Conservation (phyloP, 2,113 vertebrate genomes). For the Nyctereutes procyonoides region DNA sequence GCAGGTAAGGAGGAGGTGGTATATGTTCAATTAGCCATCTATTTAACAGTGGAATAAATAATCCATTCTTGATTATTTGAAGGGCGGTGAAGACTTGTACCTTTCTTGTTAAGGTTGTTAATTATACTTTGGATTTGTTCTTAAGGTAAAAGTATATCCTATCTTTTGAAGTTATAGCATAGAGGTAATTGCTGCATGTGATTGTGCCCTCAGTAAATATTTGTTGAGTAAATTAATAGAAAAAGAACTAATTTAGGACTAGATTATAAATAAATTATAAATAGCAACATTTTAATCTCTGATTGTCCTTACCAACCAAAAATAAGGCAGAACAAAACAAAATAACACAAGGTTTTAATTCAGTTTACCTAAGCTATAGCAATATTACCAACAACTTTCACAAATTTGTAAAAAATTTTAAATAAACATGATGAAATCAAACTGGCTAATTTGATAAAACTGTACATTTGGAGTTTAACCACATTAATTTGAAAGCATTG, state of each 20-base stretch:
- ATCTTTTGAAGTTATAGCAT: neutral
- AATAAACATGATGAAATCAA: neutral
- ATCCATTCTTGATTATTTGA: constrained; percentile 63
- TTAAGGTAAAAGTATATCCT: neutral
- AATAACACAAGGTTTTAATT: neutral
- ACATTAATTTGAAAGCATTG: neutral
- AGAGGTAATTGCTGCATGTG: neutral
- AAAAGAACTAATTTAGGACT: neutral
- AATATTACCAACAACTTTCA: neutral
- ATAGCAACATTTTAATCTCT: neutral
- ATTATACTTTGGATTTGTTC: constrained; percentile 33
- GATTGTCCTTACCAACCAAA: neutral
- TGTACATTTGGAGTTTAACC: neutral
- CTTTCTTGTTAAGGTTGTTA: neutral
- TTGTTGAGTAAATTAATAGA: neutral
- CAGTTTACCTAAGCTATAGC: neutral
- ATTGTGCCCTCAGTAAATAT: neutral
- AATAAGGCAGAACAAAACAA: neutral
- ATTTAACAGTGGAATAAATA: constrained; percentile 57
- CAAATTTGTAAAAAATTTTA: neutral
- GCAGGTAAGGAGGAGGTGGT: neutral
- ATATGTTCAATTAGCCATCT: constrained; percentile 31
- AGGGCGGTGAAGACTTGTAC: constrained; percentile 1
- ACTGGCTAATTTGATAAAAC: neutral
- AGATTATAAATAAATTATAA: neutral